These are phyloP conservation scores for Bradypus variegatus DNA, from an alignment of 2,797 vertebrate species.

Conservation along the genomic window DNA sequence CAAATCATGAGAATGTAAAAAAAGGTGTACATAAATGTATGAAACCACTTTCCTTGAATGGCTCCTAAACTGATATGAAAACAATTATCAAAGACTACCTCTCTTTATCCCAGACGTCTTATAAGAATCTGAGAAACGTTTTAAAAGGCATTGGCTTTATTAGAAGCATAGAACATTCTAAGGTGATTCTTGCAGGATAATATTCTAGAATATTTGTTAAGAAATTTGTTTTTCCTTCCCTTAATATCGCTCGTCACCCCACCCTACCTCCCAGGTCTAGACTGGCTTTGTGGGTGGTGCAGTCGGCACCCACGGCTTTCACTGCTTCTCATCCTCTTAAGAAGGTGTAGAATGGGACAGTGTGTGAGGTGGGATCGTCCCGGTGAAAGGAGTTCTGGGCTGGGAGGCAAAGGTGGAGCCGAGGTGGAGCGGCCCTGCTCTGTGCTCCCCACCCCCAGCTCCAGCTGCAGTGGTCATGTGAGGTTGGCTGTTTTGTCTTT, in stretches of 20 bases:
- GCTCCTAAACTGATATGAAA: neutral
- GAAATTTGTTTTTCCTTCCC: neutral
- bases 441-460: neutral
- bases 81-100: neutral
- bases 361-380: neutral
- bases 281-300: neutral
- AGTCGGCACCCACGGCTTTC: neutral
- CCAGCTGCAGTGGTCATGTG: neutral
- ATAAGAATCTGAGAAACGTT: neutral
- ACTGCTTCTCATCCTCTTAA: neutral
- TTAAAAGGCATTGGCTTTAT: neutral
- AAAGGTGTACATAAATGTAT: neutral
- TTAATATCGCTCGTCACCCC: neutral
- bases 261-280: neutral
- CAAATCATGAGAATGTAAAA: neutral
- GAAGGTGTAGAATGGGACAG: neutral
- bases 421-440: neutral
- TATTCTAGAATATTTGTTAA: constrained; percentile 5
- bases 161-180: neutral
- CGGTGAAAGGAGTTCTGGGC: neutral
- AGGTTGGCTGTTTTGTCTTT: neutral
- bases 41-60: neutral
- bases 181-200: neutral
- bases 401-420: neutral
- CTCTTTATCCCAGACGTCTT: neutral